Conservation (phyloP, 2,888 invertebrate genomes). For the Onthophagus sagittarius region DNA sequence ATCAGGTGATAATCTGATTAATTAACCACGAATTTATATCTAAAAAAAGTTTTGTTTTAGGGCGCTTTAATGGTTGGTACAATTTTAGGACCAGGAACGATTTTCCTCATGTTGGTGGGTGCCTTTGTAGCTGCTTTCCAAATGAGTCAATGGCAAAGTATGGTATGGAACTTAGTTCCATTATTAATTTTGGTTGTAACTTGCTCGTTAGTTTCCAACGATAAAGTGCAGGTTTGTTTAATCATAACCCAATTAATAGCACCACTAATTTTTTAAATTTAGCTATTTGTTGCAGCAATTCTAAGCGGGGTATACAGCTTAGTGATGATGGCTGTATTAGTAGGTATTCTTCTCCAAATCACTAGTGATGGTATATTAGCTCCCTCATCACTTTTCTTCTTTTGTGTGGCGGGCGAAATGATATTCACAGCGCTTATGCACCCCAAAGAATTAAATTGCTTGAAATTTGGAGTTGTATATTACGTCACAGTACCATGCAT, state of each 20-base stretch:
- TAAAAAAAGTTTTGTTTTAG: slow-evolving; percentile 53
- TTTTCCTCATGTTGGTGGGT: slow-evolving; percentile 78
- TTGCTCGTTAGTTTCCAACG: slow-evolving; percentile 61
- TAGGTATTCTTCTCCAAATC: slow-evolving; percentile 76
- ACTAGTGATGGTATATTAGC: slow-evolving; percentile 74
- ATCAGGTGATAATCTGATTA: slow-evolving; percentile 54
- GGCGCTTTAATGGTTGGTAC: slow-evolving; percentile 69
- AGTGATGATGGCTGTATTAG: slow-evolving; percentile 82
- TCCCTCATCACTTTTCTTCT: slow-evolving; percentile 79
- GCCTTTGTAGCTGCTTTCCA: slow-evolving; percentile 76
- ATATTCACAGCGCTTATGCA: slow-evolving; percentile 66
- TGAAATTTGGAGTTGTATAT: slow-evolving; percentile 77
- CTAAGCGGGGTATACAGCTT: slow-evolving; percentile 77
- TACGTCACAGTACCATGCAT: slow-evolving; percentile 91
- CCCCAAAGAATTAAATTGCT: slow-evolving; percentile 72
- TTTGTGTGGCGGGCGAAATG: slow-evolving; percentile 66
- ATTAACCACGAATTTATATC: background rate
- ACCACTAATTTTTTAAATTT: too few species aligned
- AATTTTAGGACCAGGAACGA: slow-evolving; percentile 76
- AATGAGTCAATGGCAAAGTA: slow-evolving; percentile 63
- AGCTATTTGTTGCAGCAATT: slow-evolving; percentile 63
- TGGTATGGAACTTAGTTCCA: slow-evolving; percentile 65
- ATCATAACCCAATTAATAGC: too few species aligned
- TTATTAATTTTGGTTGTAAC: slow-evolving; percentile 61
- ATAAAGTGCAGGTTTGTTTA: slow-evolving; percentile 24